Percentiles rank a stretch among this genome's conserved stretches.
These are phyloP conservation scores for Vulpes vulpes DNA, from an alignment of 2,113 vertebrate species.

Conservation along the genomic window DNA sequence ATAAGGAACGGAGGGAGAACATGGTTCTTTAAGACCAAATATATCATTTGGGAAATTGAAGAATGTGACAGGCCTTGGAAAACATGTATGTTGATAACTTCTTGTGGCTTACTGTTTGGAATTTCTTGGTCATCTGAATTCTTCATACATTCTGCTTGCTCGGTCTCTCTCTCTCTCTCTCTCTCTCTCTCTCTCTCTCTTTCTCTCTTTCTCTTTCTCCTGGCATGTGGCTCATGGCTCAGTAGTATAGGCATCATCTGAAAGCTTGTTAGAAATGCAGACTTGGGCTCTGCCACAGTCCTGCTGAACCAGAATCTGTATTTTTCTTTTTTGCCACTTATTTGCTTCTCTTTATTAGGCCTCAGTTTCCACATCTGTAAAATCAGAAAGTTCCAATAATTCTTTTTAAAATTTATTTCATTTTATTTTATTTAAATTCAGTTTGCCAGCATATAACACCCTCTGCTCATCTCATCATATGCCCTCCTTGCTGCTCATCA, in stretches of 20 bases:
- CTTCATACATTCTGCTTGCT: not conserved
- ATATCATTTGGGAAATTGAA: not conserved
- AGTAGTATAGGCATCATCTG: not conserved
- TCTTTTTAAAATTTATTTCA: too few relatives aligned
- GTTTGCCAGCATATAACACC: too few relatives aligned
- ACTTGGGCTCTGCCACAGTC: not conserved
- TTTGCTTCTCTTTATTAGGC: too few relatives aligned
- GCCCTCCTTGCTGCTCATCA: too few relatives aligned
- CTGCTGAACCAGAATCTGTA: not conserved
- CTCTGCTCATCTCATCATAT: too few relatives aligned
- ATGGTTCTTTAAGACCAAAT: not conserved
- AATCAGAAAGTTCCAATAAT: too few relatives aligned
- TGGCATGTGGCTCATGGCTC: not conserved
- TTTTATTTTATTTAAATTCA: too few relatives aligned
- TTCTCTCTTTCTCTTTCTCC: not conserved
- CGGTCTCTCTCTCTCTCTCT: too few relatives aligned
- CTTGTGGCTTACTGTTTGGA: not conserved
- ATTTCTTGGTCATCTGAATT: not conserved
- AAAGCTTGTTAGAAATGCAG: not conserved
- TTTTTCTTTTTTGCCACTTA: not conserved
- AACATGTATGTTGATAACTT: slow-evolving; percentile 1
- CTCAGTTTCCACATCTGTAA: too few relatives aligned
- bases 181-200: not conserved
- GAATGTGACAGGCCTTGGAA: not conserved
- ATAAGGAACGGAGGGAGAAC: not conserved